Evolutionary conservation across 1,140 invertebrate genomes (phyloP).

Genomic region (Phenacoccus solenopsis): DNA sequence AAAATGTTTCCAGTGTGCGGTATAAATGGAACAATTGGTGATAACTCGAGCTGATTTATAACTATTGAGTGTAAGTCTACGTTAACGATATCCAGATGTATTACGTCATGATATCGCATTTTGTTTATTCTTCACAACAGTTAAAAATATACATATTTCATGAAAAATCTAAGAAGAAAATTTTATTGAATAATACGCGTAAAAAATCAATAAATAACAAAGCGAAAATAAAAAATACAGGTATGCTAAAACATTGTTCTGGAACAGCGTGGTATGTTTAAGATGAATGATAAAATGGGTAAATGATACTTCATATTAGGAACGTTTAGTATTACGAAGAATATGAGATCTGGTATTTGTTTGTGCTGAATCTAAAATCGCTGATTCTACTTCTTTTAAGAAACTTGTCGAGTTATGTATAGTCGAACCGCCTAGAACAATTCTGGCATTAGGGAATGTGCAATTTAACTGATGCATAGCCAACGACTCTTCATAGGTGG

Average conservation of each 20-base stretch:
- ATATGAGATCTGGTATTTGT: conserved; percentile 5
- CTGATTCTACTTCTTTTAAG: conserved; percentile 48
- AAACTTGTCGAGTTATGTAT: conserved; percentile 81
- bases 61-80: too few species aligned
- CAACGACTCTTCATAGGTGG: conserved; percentile 90
- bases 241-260: neutral
- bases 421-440: conserved; percentile 79
- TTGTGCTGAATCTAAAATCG: conserved; percentile 17
- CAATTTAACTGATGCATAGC: conserved; percentile 72
- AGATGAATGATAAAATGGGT: neutral
- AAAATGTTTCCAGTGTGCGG: too few species aligned
- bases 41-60: too few species aligned
- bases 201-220: conserved; percentile 14
- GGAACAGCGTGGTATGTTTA: neutral
- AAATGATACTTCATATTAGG: neutral
- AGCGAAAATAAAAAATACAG: conserved; percentile 8
- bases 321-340: neutral
- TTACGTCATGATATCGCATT: too few species aligned
- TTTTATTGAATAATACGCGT: neutral
- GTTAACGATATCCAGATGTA: too few species aligned
- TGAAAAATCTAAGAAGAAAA: neutral
- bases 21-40: too few species aligned
- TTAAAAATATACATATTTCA: neutral
- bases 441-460: conserved; percentile 50
- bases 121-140: too few species aligned